Evolutionary conservation across 2,113 vertebrate species (phyloP).

Genomic region (Centropus bengalensis): DNA sequence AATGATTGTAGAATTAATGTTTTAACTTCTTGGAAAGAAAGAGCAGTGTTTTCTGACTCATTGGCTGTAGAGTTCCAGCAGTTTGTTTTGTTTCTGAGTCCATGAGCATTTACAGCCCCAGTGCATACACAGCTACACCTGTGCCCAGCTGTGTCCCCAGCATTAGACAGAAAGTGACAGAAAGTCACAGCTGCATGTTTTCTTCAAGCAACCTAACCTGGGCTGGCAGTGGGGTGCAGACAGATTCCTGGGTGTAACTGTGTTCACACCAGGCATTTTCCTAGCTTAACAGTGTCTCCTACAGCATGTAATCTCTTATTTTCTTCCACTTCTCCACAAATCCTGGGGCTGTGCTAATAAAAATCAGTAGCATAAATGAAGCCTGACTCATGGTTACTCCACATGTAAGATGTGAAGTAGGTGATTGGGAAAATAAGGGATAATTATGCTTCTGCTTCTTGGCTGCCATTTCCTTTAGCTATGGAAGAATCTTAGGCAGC

Average conservation of each 20-base stretch:
- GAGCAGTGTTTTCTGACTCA: background rate
- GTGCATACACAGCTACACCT: background rate
- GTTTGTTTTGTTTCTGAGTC: background rate
- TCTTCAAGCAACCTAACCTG: background rate
- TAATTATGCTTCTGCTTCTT: background rate
- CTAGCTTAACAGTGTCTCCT: background rate
- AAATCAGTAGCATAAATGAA: background rate
- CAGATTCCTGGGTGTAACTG: background rate
- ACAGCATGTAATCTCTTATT: background rate
- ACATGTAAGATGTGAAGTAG: background rate
- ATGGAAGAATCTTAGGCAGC: background rate
- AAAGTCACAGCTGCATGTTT: background rate
- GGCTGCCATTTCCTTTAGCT: conserved; percentile 3
- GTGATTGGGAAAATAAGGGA: conserved; percentile 13
- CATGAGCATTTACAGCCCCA: background rate
- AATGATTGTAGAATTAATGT: background rate
- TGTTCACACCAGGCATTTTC: background rate
- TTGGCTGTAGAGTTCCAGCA: background rate
- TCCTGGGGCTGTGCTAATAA: background rate
- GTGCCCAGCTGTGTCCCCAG: background rate
- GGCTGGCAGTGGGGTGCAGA: background rate
- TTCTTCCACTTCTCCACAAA: background rate
- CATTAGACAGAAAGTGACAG: background rate
- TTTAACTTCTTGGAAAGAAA: background rate
- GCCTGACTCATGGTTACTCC: conserved; percentile 10